These are phyloP conservation scores for Semicossyphus pulcher DNA, from an alignment of 2,113 vertebrate species.

Conservation along the genomic window DNA sequence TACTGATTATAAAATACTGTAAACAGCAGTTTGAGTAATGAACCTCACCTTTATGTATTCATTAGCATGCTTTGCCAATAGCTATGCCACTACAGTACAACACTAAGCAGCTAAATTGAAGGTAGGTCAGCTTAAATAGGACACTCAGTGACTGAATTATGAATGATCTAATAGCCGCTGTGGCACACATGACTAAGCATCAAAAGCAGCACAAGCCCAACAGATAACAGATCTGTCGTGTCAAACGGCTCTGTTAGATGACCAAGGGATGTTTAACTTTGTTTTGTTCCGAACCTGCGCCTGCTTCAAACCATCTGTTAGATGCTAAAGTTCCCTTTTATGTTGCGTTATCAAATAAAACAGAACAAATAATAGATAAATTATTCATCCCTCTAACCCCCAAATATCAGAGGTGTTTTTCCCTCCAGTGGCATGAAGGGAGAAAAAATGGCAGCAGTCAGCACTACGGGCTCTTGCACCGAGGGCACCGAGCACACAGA, in stretches of 20 bases:
- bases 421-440: conserved; percentile 2
- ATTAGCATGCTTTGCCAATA: neutral
- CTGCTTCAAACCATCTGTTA: conserved; percentile 14
- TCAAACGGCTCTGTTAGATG: neutral
- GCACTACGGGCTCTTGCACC: conserved; percentile 40
- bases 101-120: conserved; percentile 23
- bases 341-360: conserved; percentile 34
- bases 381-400: conserved; percentile 23
- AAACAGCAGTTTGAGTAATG: neutral
- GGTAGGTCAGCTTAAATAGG: conserved; percentile 30
- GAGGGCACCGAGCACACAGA: conserved; percentile 36
- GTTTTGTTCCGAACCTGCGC: neutral
- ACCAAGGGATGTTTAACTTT: neutral
- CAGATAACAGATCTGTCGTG: conserved; percentile 14
- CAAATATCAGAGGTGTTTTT: conserved; percentile 28
- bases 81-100: neutral
- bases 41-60: neutral
- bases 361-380: conserved; percentile 36
- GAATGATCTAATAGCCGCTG: conserved; percentile 45
- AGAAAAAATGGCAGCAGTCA: conserved; percentile 50
- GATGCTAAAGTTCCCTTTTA: conserved; percentile 2
- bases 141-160: conserved; percentile 29
- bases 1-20: no score
- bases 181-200: conserved; percentile 26
- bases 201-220: conserved; percentile 11